Evolutionary conservation across 2,888 invertebrate species (phyloP).

Genomic region (Phania funesta): DNA sequence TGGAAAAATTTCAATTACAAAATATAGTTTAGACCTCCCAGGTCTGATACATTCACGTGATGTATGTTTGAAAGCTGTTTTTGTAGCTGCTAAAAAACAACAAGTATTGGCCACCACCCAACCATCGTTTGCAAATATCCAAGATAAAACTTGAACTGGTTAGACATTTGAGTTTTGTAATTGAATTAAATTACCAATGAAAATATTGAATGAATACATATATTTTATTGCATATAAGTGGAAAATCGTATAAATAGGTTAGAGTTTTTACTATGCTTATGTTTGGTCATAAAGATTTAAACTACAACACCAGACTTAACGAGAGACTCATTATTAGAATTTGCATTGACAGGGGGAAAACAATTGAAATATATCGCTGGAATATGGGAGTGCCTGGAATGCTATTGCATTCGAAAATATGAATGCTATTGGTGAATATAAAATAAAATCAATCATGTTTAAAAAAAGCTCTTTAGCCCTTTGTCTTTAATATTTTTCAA

Average conservation of each 20-base stretch:
- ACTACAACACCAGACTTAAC: background rate
- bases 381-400: background rate
- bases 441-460: no score
- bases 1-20: no score
- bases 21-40: no score
- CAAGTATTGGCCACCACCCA: constrained; percentile 47
- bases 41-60: background rate
- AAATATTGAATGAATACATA: constrained; percentile 37
- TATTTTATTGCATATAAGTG: constrained; percentile 34
- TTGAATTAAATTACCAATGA: constrained; percentile 57
- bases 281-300: background rate
- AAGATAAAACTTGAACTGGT: constrained; percentile 61
- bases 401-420: no score
- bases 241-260: constrained; percentile 15
- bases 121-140: constrained; percentile 39
- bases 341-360: background rate
- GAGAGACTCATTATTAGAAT: no score
- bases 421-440: no score
- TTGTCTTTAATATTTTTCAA: no score
- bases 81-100: constrained; percentile 3
- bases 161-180: constrained; percentile 62
- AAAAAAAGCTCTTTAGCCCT: no score
- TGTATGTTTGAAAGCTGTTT: constrained; percentile 31
- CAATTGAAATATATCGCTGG: background rate
- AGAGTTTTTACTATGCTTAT: background rate